Evolutionary conservation across 2,888 invertebrate species (phyloP), one percentile per base, ranked within the genome.

Genomic region (Drosophila colorata): DNA sequence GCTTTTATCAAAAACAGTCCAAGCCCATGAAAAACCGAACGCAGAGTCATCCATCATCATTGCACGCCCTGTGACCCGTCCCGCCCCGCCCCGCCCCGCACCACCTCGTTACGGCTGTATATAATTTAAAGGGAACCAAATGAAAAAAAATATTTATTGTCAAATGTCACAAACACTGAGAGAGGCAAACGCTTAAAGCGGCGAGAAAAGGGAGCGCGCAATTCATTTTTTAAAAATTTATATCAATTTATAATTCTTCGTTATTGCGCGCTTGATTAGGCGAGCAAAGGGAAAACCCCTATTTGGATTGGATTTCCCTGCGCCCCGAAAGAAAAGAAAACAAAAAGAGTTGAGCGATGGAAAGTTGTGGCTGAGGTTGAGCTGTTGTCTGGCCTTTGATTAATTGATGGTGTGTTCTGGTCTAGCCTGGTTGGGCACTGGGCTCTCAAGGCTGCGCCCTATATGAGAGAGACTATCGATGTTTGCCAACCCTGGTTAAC

Each of bases 241-340:
- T 83, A 83, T 87, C 76, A 88, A 84, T 83, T 85, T 88, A 88
- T 86, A 80, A 86, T 86, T 74, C 83, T 81, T 66, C 47, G 82
- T 76, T 61, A 77, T 69, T 85, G 72, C 69, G 52, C 66, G 76
- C 86, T 80, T 85, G 86, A 86, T 87, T 85, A 83, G 80, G 69
- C 59, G 52, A 73, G 53, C 38, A 53, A 40, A 66, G 61, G 74
- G 68, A 64, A 61, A 57, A 74, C 74, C 78, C 78, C 74, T 63
- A 70, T 73, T 49, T 60, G 63, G 47, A 59, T 73, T 73, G 63
- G 56, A 65, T 59, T 79, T 66, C 72, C 69, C 59, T 28, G 28
- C 28, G 1, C 9, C 28, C 9, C 28, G 9, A 28, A 9, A 20
- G 18, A 11, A 9, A 13, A 46, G 14, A 16, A 13, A 8, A 41